Base-by-base conservation (phyloP, 2,113 vertebrate species). In the Perca schrenkii region DNA sequence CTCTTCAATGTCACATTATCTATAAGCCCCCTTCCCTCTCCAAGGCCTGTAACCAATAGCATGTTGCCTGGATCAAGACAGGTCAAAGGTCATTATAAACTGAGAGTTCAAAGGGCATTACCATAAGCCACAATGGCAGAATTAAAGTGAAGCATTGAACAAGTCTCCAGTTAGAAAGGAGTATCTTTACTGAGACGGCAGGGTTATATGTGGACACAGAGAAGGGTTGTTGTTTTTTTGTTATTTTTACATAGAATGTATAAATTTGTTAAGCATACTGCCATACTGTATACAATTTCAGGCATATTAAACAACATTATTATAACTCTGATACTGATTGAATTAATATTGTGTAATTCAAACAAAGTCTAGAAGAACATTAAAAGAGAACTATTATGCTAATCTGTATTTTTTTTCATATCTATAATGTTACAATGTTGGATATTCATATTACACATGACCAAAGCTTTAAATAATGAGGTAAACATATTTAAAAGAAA, bases 1-100 rank as follows among this genome's bases (percentile, higher is more conserved):
- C 80, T 86, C 88, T 77, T 88, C 68, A 84, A 57, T 76, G 87
- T 80, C 92, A 91, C 61, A 74, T 80, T 87, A 78, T 83, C 87
- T 73, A 78, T 75, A 83, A 63, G 58, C 56, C 57, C 79, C 63
- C 25, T n/a, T 90, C 82, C 63, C 25, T 76, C 57, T 57, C 28
- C 1, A 8, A 66, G 66, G 84, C 68, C 58, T 54, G 28, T 31
- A 81, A 87, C 89, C 87, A 84, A 80, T 76, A 80, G 77, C 86
- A 76, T 46, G 66, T 63, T 75, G 74, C 74, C 74, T 67, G 64
- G 79, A 65, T 89, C 85, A 8, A 76, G 83, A 75, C 34, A 47
- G 77, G 81, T 88, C 88, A 91, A 94, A 93, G 86, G 90, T 91
- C 80, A 43, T 64, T 52, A 69, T 86, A 53, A 83, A 83, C 43